Conservation (phyloP, 2,888 invertebrate genomes). For the Hydroisotoma schaefferi region DNA sequence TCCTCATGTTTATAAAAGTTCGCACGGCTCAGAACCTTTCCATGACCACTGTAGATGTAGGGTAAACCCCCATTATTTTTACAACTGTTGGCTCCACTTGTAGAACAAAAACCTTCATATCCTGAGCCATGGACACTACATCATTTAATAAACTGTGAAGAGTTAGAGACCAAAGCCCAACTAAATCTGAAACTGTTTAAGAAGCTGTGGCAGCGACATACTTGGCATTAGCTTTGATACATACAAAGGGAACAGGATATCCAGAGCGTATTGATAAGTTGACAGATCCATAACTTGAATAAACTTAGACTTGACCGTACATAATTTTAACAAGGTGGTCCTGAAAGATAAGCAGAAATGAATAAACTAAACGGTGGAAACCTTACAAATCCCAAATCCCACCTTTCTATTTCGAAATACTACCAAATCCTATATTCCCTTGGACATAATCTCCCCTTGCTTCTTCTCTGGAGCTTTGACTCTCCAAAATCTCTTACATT, state of each 20-base stretch:
- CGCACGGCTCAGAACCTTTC: neutral
- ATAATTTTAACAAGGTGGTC: neutral
- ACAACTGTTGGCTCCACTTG: neutral
- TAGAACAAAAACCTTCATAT: neutral
- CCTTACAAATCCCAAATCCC: neutral
- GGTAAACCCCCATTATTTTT: neutral
- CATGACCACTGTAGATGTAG: neutral
- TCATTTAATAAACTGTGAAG: too few species aligned
- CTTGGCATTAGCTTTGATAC: neutral
- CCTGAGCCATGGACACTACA: neutral
- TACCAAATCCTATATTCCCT: too few species aligned
- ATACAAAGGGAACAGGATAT: neutral
- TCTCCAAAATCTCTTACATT: neutral
- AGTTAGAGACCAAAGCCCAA: neutral
- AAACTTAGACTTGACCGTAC: neutral
- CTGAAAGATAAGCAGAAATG: neutral
- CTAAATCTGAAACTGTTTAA: neutral
- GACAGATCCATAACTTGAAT: neutral
- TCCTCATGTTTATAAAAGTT: neutral
- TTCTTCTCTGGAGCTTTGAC: neutral
- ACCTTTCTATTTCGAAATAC: too few species aligned
- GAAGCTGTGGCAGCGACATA: neutral
- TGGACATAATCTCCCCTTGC: neutral
- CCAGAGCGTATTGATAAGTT: neutral
- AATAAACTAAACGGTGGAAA: neutral